A percentile compares a stretch with the other conserved stretches of the same genome.
Conservation (phyloP, 1,140 invertebrate species). For the Sminthurides bifidus region DNA sequence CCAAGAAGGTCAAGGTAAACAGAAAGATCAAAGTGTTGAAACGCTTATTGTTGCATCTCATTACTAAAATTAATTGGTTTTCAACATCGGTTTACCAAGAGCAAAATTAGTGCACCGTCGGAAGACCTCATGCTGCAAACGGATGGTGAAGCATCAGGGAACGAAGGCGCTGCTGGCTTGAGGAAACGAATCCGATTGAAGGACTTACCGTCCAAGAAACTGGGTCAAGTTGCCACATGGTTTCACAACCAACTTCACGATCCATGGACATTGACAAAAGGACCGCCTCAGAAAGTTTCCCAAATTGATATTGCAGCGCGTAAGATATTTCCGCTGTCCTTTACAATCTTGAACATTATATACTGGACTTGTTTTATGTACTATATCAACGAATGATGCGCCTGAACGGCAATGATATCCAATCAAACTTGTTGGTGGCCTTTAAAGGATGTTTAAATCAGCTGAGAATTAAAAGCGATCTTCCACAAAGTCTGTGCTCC, state of each 20-base stretch:
- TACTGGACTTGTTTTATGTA: slow-evolving; percentile 44
- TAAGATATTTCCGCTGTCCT: slow-evolving; percentile 41
- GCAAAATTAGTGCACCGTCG: background rate
- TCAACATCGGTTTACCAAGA: background rate
- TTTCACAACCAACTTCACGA: slow-evolving; percentile 22
- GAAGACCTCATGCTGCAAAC: background rate
- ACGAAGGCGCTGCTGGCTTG: background rate
- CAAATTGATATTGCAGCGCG: slow-evolving; percentile 43
- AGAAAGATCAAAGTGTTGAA: background rate
- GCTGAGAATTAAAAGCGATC: too few relatives aligned
- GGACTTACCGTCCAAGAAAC: background rate
- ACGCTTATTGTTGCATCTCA: background rate
- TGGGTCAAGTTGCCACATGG: slow-evolving; percentile 7
- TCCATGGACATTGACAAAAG: slow-evolving; percentile 19
- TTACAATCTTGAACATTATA: slow-evolving; percentile 40
- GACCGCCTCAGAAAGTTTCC: slow-evolving; percentile 34
- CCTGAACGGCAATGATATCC: background rate
- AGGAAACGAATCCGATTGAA: background rate
- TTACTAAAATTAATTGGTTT: background rate
- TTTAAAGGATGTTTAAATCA: too few relatives aligned
- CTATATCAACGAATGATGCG: slow-evolving; percentile 35
- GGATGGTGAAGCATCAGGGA: background rate
- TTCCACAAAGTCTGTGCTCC: too few relatives aligned
- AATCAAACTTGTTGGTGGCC: too few relatives aligned
- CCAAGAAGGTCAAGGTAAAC: slow-evolving; percentile 22